Conservation (phyloP, 2,888 invertebrate species). For the Drosophila prolongata region DNA sequence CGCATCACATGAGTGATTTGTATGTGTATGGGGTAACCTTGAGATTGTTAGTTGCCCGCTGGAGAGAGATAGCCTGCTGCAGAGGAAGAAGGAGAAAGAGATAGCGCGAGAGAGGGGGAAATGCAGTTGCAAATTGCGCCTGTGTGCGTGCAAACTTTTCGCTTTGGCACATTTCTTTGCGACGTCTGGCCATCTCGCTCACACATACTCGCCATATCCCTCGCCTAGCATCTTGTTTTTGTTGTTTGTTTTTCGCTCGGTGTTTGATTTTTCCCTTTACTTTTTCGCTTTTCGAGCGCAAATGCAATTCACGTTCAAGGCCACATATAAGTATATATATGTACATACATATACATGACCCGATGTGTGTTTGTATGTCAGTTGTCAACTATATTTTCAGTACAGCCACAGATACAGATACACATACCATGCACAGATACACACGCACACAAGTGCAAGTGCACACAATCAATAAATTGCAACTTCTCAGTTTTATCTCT, state of each 20-base stretch:
- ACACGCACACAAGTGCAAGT: constrained; percentile 24
- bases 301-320: constrained; percentile 85
- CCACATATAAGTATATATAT: constrained; percentile 67
- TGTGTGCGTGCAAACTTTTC: constrained; percentile 59
- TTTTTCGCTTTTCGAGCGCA: constrained; percentile 49
- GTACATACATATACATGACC: not conserved
- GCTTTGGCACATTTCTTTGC: constrained; percentile 59
- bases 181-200: constrained; percentile 24
- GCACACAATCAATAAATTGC: constrained; percentile 60
- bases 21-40: constrained; percentile 61
- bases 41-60: constrained; percentile 59
- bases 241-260: constrained; percentile 34
- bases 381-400: constrained; percentile 63
- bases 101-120: constrained; percentile 22
- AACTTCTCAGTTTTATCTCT: constrained; percentile 50
- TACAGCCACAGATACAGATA: constrained; percentile 33
- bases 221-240: constrained; percentile 33
- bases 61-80: not conserved
- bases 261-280: constrained; percentile 31
- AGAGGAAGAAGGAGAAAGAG: constrained; percentile 20
- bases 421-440: constrained; percentile 5
- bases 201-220: constrained; percentile 21
- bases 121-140: constrained; percentile 43
- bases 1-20: constrained; percentile 12
- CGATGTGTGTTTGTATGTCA: constrained; percentile 41